Base-by-base conservation (phyloP, 2,113 vertebrate species). In the Hemichromis elongatus region DNA sequence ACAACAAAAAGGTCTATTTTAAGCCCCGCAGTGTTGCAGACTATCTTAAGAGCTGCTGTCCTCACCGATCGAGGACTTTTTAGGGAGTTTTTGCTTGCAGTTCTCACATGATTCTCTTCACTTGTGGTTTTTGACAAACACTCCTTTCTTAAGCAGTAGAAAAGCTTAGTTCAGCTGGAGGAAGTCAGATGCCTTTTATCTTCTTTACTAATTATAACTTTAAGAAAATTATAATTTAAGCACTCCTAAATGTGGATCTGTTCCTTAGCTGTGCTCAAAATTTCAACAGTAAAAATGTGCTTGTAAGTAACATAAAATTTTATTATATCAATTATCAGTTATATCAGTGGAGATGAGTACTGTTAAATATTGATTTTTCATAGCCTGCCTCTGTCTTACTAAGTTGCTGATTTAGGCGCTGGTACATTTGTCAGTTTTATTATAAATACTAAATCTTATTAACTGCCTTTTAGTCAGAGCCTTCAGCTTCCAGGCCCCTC, bases 1-100 rank as follows among this genome's bases (percentile, higher is more conserved):
- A 80, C 82, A 68, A 83, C 13, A 77, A 82, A 77, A 70, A 45
- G 4, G 16, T 13, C 54, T 88, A 83, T 92, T 89, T 86, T 68
- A 47, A 86, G 28, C 84, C 4, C 1, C 47, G 12, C 40, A 3
- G 47, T 40, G 52, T 61, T 70, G 13, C 14, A 26, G 55, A 26
- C 9, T 35, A 2, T 77, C 73, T 81, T 37, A 12, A 73, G 68
- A 75, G 30, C 50, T 54, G 12, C 10, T 50, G 18, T 66, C 50
- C 26, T 75, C 4, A 1, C 59, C 16, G 55, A 84, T 26, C 3
- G 9, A 19, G 3, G 5, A 16, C 9, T 13, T 57, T 66, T 18
- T 7, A 37, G 19, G 14, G 16, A 40, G 54, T 18, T 24, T 24
- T 24, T 61, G 57, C 57, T 54, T 57, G 78, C 45, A 12, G 35